These are phyloP conservation scores for Myiozetetes cayanensis DNA, from an alignment of 2,113 vertebrate genomes.

Conservation along the genomic window DNA sequence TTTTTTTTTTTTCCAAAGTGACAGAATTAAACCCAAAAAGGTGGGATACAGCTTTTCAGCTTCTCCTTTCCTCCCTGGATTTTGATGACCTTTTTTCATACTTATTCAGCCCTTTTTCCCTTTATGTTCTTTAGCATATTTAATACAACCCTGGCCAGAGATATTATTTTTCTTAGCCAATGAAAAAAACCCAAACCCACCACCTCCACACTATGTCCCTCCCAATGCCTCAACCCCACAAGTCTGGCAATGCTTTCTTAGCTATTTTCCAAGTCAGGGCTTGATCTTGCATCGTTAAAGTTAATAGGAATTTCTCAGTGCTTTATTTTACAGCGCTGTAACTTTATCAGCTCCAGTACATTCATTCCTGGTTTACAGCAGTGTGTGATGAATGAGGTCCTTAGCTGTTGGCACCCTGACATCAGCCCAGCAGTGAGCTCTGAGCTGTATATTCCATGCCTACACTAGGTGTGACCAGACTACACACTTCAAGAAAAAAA, in stretches of 20 bases:
- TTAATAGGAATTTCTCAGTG: not conserved
- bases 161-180: not conserved
- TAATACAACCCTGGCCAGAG: not conserved
- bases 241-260: not conserved
- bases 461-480: not conserved
- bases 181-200: not conserved
- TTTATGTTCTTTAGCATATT: not conserved
- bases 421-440: not conserved
- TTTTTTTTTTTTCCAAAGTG: not conserved
- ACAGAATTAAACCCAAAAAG: not conserved
- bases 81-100: not conserved
- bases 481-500: not conserved
- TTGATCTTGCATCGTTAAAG: not conserved
- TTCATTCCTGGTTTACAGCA: slow-evolving; percentile 15
- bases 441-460: slow-evolving; percentile 14
- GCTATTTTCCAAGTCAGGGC: slow-evolving; percentile 4
- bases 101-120: not conserved
- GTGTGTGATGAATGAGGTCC: not conserved
- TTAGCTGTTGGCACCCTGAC: not conserved
- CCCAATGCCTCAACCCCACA: not conserved
- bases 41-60: not conserved
- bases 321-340: not conserved
- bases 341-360: not conserved
- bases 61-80: not conserved
- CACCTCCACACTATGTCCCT: not conserved